Evolutionary conservation across 1,140 invertebrate species (phyloP).

Genomic region (Cyrtorhinus lividipennis): DNA sequence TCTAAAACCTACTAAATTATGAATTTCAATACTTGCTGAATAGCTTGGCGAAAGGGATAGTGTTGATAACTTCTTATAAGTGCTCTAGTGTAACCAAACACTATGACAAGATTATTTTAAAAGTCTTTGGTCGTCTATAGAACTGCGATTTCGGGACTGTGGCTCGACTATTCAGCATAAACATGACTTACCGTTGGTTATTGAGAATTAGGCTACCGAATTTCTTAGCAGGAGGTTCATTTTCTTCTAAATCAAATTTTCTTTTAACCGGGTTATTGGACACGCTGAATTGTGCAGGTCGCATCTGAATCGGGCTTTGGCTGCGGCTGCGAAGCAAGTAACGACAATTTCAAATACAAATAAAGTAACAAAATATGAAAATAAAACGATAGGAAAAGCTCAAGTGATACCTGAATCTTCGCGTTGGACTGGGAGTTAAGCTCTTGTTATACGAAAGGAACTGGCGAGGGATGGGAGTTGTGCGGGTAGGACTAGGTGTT

Average conservation of each 20-base stretch:
- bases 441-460: conserved; percentile 33
- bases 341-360: conserved; percentile 5
- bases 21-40: no score
- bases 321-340: conserved; percentile 41
- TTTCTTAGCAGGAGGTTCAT: conserved; percentile 39
- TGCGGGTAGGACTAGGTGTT: conserved; percentile 45
- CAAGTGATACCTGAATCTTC: conserved; percentile 51
- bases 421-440: conserved; percentile 66
- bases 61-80: no score
- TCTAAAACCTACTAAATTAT: no score
- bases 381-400: conserved; percentile 12
- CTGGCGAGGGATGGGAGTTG: conserved; percentile 38
- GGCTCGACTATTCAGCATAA: no score
- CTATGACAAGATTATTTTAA: no score
- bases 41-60: no score
- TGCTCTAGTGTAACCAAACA: no score
- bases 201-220: conserved; percentile 25
- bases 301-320: conserved; percentile 66
- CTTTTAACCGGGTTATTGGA: conserved; percentile 49
- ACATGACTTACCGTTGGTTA: no score
- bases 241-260: conserved; percentile 60
- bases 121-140: no score
- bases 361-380: conserved; percentile 1
- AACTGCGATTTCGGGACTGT: no score
- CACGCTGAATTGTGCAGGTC: conserved; percentile 49